Evolutionary conservation across 2,888 invertebrate genomes (phyloP).

Genomic region (Rhodophaea formosa): DNA sequence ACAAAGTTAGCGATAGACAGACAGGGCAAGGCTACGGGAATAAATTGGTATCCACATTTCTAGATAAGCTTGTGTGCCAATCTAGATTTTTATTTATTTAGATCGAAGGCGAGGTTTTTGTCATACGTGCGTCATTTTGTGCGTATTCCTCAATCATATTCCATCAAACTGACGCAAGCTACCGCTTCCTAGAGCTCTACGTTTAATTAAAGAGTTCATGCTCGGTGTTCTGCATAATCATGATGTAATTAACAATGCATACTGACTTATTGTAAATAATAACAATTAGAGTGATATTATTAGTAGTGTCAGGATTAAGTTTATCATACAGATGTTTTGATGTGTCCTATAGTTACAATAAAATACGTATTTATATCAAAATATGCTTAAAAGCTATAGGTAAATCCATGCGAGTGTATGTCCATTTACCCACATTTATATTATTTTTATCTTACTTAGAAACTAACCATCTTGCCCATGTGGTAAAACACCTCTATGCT

Average conservation of each 20-base stretch:
- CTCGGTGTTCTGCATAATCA: neutral
- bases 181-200: neutral
- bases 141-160: neutral
- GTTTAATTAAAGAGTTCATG: conserved; percentile 4
- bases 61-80: neutral
- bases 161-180: neutral
- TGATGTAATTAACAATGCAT: neutral
- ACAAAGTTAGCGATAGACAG: neutral
- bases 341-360: no score
- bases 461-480: no score
- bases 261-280: conserved; percentile 4
- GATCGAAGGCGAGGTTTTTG: neutral
- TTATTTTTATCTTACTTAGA: no score
- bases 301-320: no score
- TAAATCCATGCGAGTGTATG: no score
- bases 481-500: no score
- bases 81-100: neutral
- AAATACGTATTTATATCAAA: no score
- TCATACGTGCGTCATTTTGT: neutral
- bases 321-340: no score
- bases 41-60: neutral
- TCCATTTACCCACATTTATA: no score
- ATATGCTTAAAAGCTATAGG: no score
- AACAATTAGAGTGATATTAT: neutral
- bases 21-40: neutral